Conservation (phyloP, 2,888 invertebrate genomes). For the Sipha maydis region DNA sequence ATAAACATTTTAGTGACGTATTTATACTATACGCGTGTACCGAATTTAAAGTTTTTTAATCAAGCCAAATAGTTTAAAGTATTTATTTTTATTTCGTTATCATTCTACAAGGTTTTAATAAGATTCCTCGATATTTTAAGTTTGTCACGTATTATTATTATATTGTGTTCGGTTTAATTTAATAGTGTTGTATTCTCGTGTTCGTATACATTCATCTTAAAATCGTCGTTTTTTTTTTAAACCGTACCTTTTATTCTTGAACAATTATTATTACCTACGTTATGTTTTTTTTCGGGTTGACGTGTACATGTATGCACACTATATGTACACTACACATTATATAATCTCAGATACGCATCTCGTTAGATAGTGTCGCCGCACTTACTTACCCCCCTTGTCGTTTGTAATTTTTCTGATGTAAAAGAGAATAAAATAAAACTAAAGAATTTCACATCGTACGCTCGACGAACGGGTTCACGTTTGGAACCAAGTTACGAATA, state of each 20-base stretch:
- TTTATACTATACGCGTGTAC: no score
- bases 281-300: slow-evolving; percentile 36
- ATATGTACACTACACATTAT: background rate
- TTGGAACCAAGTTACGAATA: background rate
- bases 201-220: background rate
- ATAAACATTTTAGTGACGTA: no score
- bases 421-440: background rate
- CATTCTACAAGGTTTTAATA: no score
- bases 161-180: background rate
- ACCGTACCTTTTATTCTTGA: background rate
- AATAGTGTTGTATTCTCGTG: background rate
- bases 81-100: no score
- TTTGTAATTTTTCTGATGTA: slow-evolving; percentile 42
- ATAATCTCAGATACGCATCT: slow-evolving; percentile 27
- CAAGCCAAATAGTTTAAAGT: no score
- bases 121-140: no score
- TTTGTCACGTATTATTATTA: no score
- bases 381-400: slow-evolving; percentile 35
- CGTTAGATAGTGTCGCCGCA: slow-evolving; percentile 3
- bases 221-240: background rate
- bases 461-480: slow-evolving; percentile 10
- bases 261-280: background rate
- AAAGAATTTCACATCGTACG: slow-evolving; percentile 9
- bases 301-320: background rate
- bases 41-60: no score